These are phyloP conservation scores for Sphenopsis melanotis DNA, from an alignment of 2,797 vertebrate species.

Conservation along the genomic window DNA sequence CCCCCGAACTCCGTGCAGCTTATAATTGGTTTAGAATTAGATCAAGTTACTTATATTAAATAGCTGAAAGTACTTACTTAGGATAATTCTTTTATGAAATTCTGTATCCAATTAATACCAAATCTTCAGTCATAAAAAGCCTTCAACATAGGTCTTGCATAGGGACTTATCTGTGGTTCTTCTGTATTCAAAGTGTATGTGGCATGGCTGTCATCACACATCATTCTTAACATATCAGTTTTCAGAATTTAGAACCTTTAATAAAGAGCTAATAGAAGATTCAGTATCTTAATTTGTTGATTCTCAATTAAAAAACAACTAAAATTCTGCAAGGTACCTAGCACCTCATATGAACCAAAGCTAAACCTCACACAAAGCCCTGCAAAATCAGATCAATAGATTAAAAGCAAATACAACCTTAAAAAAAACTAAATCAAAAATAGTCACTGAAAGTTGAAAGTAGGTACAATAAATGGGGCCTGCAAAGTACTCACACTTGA, in stretches of 20 bases:
- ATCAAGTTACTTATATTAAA: neutral
- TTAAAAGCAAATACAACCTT: neutral
- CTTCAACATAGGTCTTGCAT: neutral
- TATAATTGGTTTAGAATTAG: constrained; percentile 25
- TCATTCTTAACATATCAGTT: neutral
- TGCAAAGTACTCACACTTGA: neutral
- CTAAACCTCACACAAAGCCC: neutral
- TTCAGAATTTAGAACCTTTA: neutral
- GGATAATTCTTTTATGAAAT: neutral
- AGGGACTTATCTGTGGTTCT: neutral
- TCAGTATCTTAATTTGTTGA: neutral
- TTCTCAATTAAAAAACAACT: neutral
- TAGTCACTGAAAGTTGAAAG: neutral
- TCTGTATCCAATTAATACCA: neutral
- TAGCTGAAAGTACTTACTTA: neutral
- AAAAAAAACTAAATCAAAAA: neutral
- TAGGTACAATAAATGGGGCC: neutral
- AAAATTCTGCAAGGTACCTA: neutral
- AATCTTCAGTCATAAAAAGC: neutral
- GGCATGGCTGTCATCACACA: neutral
- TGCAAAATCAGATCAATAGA: neutral
- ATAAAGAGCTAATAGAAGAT: neutral
- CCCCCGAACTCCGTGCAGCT: neutral
- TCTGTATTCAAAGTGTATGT: neutral
- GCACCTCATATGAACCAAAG: neutral